Conservation (phyloP, 2,113 vertebrate genomes). For the Poeciliopsis retropinna region DNA sequence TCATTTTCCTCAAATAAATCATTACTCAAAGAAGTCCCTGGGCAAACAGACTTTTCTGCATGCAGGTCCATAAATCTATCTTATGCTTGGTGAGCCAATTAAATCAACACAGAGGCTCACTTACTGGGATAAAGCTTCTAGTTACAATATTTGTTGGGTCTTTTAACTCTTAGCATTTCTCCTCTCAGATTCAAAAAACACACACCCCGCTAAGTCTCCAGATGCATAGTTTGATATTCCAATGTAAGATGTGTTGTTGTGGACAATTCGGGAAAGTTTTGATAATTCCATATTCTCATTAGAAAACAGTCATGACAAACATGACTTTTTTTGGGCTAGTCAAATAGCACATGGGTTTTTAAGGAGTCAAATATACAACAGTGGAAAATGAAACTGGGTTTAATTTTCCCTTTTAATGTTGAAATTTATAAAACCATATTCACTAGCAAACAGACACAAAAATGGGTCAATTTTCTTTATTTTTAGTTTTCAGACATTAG, state of each 20-base stretch:
- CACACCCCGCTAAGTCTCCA: neutral
- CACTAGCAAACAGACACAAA: too few relatives aligned
- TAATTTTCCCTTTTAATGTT: too few relatives aligned
- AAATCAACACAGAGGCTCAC: slow-evolving; percentile 47
- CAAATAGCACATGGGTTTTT: too few relatives aligned
- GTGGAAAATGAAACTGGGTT: too few relatives aligned
- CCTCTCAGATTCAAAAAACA: slow-evolving; percentile 12
- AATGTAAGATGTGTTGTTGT: neutral
- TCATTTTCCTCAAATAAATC: slow-evolving; percentile 68
- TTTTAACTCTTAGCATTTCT: slow-evolving; percentile 20
- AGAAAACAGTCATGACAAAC: neutral
- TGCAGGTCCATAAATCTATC: slow-evolving; percentile 53
- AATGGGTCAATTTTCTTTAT: too few relatives aligned
- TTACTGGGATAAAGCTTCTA: slow-evolving; percentile 27
- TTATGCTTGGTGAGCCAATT: slow-evolving; percentile 60
- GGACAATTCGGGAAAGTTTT: neutral
- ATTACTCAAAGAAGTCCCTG: slow-evolving; percentile 60
- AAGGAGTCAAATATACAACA: too few relatives aligned
- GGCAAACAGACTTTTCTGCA: slow-evolving; percentile 46
- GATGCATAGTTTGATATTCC: slow-evolving; percentile 1
- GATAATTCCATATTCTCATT: too few relatives aligned
- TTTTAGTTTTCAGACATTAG: too few relatives aligned
- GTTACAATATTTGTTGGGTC: slow-evolving; percentile 45
- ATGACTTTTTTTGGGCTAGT: too few relatives aligned
- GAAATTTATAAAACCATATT: too few relatives aligned